Evolutionary conservation across 2,113 vertebrate species (phyloP), one percentile per base, ranked within the genome.

Genomic region (Syngnathus scovelli): DNA sequence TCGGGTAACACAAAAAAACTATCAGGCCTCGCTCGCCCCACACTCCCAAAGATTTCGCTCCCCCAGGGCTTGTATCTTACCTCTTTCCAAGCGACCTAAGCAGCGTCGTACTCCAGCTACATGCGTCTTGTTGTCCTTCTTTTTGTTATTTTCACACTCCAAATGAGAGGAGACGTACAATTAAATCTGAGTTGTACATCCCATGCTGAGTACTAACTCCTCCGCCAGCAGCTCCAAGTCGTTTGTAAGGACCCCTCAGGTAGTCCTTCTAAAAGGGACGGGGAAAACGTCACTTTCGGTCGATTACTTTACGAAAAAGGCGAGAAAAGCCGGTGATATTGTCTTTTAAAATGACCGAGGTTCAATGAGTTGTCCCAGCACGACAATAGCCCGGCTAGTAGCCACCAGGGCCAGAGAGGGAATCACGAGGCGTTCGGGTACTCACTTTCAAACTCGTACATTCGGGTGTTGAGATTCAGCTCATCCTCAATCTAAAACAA

Each of bases 331-430:
- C 21, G 49, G 64, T 66, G 66, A 69, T 73, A 44, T 71, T 33
- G 71, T 68, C 70, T 70, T 67, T 58, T 33, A 58, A 58, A 52
- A 75, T 63, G 70, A 54, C 70, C 73, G 84, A 43, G 59, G 3
- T 72, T 69, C 51, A 70, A 41, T 48, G 64, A 79, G 67, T 68
- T 61, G 64, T 62, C 61, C 69, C 66, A 68, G 19, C 75, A 84
- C 79, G 83, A 89, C 88, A 89, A 88, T 80, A 88, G 86, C 78
- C 61, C 77, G 75, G 76, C 74, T 51, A 78, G 69, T 51, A 78
- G 69, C 41, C 77, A 72, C 41, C 76, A 69, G 75, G 71, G 85
- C 74, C 64, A 49, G 74, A 82, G 69, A 85, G 83, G 77, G 68
- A 86, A 86, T 79, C 18, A 44, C 60, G 87, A 1, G 37, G 78